A percentile compares a stretch with the other conserved stretches of the same genome.
These are phyloP conservation scores for Ariolimax columbianus DNA, from an alignment of 2,888 invertebrate species.

Conservation along the genomic window DNA sequence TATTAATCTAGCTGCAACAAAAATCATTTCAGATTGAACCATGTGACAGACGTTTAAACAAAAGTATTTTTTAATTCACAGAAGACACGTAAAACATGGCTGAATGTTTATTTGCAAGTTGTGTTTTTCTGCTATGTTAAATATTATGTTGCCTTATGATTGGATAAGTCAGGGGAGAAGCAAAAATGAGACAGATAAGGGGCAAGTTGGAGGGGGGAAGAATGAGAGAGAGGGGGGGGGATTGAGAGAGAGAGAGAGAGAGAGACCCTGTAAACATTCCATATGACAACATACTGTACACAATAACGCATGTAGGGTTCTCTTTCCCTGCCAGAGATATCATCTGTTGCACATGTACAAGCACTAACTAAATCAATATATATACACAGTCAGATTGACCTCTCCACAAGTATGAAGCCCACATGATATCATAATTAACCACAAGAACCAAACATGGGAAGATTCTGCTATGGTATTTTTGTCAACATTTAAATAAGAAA, in stretches of 20 bases:
- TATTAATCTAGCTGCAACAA: background rate
- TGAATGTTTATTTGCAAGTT: background rate
- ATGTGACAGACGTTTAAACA: background rate
- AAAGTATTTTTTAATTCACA: background rate
- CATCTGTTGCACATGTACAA: background rate
- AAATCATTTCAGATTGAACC: background rate
- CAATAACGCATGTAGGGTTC: background rate
- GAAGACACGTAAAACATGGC: background rate
- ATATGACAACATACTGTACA: background rate
- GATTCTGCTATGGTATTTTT: background rate
- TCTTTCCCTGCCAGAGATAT: background rate
- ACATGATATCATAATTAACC: background rate
- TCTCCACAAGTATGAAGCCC: background rate
- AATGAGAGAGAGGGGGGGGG: background rate
- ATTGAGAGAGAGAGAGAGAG: background rate
- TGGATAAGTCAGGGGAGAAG: background rate
- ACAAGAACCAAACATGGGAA: background rate
- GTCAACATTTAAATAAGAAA: background rate
- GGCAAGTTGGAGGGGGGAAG: no score
- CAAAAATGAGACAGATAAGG: background rate
- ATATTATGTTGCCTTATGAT: background rate
- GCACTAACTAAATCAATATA: constrained; percentile 18
- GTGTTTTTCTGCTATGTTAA: background rate
- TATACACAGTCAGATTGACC: constrained; percentile 5
- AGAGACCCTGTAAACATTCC: background rate